Base-by-base conservation (phyloP, 2,113 vertebrate species). In the Hemichromis elongatus region DNA sequence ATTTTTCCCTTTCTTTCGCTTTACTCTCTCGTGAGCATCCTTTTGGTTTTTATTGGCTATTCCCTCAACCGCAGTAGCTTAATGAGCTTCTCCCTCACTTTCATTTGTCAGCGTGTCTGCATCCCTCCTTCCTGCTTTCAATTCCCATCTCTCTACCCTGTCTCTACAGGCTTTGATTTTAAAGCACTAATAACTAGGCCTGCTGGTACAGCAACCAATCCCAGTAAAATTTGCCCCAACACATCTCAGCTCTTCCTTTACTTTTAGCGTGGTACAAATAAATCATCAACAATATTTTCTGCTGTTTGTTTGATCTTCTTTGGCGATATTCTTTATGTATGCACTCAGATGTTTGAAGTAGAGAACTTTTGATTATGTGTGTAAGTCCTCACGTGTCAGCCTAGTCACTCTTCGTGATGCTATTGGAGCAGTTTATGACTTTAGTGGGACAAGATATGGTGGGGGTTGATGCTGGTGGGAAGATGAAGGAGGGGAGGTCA, bases 51-150 rank as follows among this genome's bases (percentile, higher is more conserved):
- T 90, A 92, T 91, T 88, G 87, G 88, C 92, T 89, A 88, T 85
- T 93, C 86, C 88, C 86, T 90, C 82, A 86, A 83, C 91, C 37
- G 26, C 45, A 40, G 70, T 70, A 80, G 86, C 82, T 87, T 93
- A 94, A 95, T 92, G 93, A 94, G 92, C 89, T 92, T 89, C 89
- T 89, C 88, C 35, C 55, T 86, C 81, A 83, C 81, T 90, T 85
- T 57, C 79, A 90, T 90, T 92, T 86, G 68, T 90, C 92, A 88
- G 83, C 77, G 28, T 84, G 40, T 68, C 66, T 50, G 28, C 55
- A 56, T 61, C 53, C 66, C n/a, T 9, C 47, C 66, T 55, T 70
- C 37, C 59, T 40, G 33, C 40, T 53, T 61, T 77, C 57, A 63
- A 68, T 82, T 75, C 77, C 53, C 77, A 63, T 86, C 80, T 85